Percentiles rank a stretch among this genome's conserved stretches.
Conservation (phyloP, 1,140 invertebrate genomes). For the Leptopilina clavipes region DNA sequence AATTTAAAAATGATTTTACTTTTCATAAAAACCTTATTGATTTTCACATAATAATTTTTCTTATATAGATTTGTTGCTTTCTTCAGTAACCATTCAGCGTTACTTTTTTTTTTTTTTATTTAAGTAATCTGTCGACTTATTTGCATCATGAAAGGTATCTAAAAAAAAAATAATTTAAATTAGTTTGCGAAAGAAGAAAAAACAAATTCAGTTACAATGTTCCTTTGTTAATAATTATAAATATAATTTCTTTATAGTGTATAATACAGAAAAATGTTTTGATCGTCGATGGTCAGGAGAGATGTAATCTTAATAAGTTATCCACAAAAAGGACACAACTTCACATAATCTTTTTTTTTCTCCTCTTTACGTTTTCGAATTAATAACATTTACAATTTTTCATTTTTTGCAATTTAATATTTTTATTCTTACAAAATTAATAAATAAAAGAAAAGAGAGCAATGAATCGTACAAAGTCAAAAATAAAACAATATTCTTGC, state of each 20-base stretch:
- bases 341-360: constrained; percentile 13
- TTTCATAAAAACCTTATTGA: too few relatives aligned
- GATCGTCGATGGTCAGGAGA: constrained; percentile 49
- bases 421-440: background rate
- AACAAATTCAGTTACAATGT: constrained; percentile 48
- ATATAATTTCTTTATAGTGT: constrained; percentile 68
- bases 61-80: too few relatives aligned
- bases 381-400: background rate
- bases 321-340: constrained; percentile 19
- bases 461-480: too few relatives aligned
- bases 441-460: constrained; percentile 14
- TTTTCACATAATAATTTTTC: too few relatives aligned
- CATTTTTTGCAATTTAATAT: background rate
- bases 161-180: background rate
- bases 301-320: constrained; percentile 34
- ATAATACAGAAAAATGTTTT: constrained; percentile 62
- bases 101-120: too few relatives aligned
- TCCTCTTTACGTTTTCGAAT: background rate
- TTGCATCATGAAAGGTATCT: too few relatives aligned
- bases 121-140: too few relatives aligned
- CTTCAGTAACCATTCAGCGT: too few relatives aligned
- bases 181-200: too few relatives aligned
- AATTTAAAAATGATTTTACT: too few relatives aligned
- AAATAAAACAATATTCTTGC: background rate
- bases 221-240: constrained; percentile 65